Conservation (phyloP, 2,113 vertebrate species). For the Boleophthalmus pectinirostris region DNA sequence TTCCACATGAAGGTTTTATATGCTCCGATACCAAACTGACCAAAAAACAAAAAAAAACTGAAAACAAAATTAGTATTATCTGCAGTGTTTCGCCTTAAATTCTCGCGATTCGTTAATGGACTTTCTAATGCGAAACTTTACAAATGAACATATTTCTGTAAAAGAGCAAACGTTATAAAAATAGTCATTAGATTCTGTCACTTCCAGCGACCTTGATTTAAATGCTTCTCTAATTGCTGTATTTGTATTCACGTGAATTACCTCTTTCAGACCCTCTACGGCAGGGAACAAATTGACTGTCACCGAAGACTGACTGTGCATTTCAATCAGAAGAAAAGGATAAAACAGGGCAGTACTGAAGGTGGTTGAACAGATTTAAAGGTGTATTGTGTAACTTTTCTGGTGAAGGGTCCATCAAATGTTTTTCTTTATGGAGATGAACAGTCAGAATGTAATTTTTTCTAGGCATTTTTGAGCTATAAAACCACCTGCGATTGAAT, state of each 20-base stretch:
- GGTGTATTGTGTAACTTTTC: too few relatives aligned
- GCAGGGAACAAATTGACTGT: background rate
- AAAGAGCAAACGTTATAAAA: background rate
- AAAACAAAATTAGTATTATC: too few relatives aligned
- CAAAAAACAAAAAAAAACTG: too few relatives aligned
- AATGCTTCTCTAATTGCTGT: slow-evolving; percentile 4
- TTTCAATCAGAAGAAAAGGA: background rate
- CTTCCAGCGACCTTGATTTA: background rate
- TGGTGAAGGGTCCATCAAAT: too few relatives aligned
- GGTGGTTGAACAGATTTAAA: background rate
- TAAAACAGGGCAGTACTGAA: background rate
- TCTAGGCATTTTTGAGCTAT: too few relatives aligned
- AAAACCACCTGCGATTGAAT: too few relatives aligned
- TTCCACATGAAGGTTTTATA: too few relatives aligned
- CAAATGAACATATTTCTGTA: background rate
- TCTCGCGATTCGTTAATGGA: background rate
- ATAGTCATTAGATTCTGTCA: background rate
- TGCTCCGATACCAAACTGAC: too few relatives aligned
- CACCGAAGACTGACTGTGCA: background rate
- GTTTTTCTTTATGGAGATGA: too few relatives aligned
- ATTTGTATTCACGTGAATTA: background rate
- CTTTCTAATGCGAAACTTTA: background rate
- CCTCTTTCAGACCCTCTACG: background rate
- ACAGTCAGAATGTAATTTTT: too few relatives aligned
- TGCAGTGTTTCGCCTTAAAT: background rate